Base-by-base conservation (phyloP, 2,888 invertebrate genomes). In the Dinocampus coccinellae region DNA sequence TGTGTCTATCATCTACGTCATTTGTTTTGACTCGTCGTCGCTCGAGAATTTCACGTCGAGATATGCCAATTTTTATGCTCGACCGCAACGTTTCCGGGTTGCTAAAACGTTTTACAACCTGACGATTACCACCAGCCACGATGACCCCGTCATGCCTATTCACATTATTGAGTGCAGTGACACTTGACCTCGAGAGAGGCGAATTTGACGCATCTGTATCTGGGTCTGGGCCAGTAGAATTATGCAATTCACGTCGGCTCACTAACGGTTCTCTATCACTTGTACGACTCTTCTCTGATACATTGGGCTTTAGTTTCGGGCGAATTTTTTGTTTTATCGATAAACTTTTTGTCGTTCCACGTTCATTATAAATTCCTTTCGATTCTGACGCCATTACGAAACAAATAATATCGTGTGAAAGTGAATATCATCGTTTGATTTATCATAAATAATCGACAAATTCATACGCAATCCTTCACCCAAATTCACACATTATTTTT, bases 221-320 rank as follows among this genome's bases (percentile, higher is more conserved):
- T 80, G 82, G 81, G 81, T 84, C 83, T 81, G 82, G 80, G 82
- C 77, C 81, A 69, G 74, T 22, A 67, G 79, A 75, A 82, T 85
- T 84, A 84, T 85, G 84, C 85, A 84, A 82, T 72, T 77, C 80
- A 77, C 84, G 85, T 82, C 78, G 80, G 69, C 72, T 73, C 73
- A 79, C 76, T 82, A 84, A 84, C 84, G 83, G 84, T 80, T 83
- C 79, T 62, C 67, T 73, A 78, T 77, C 79, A 72, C 77, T 78
- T 81, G 81, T 16, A 47, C 16, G 47, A 81, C 78, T 79, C 78
- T 78, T 80, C 74, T 82, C 82, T 76, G 80, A 67, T 66, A 76
- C 77, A 74, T 77, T 70, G 72, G 74, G 65, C 55, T 55, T 72
- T 58, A 26, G 16, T 70, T 72, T 73, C 36, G 70, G 76, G 77